phyloP scores from a whole-genome alignment of 2,888 invertebrate species.

The Clanis bilineata region DNA sequence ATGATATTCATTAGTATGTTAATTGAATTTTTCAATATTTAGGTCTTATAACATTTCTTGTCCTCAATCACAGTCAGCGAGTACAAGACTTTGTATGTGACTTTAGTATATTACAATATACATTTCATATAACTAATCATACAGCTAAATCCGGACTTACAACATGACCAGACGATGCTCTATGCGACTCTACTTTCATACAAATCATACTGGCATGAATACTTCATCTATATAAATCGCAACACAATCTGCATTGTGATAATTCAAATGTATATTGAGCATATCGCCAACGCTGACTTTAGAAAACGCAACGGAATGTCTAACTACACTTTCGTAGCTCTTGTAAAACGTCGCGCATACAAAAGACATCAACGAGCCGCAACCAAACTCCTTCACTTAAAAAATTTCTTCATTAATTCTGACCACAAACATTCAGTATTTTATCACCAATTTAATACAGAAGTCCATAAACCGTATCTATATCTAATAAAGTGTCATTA shows the following conservation, averaged over 20 bases:
- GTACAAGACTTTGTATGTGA: background rate
- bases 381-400: background rate
- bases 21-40: too few relatives aligned
- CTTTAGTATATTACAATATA: background rate
- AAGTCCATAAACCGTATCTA: slow-evolving; percentile 10
- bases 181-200: background rate
- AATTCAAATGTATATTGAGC: slow-evolving; percentile 9
- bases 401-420: background rate
- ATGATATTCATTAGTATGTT: too few relatives aligned
- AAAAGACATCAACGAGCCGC: slow-evolving; percentile 70
- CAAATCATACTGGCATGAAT: background rate
- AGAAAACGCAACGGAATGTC: slow-evolving; percentile 39
- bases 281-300: slow-evolving; percentile 26
- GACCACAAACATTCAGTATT: background rate
- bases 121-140: background rate
- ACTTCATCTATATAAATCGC: slow-evolving; percentile 4
- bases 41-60: background rate
- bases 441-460: slow-evolving; percentile 26
- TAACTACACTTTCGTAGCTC: slow-evolving; percentile 45
- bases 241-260: slow-evolving; percentile 8
- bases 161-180: background rate
- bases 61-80: background rate
- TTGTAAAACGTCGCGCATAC: slow-evolving; percentile 42
- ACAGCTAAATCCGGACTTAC: background rate
- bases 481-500: slow-evolving; percentile 19